Evolutionary conservation across 1,140 invertebrate genomes (phyloP).

Genomic region (Nylanderia fulva): DNA sequence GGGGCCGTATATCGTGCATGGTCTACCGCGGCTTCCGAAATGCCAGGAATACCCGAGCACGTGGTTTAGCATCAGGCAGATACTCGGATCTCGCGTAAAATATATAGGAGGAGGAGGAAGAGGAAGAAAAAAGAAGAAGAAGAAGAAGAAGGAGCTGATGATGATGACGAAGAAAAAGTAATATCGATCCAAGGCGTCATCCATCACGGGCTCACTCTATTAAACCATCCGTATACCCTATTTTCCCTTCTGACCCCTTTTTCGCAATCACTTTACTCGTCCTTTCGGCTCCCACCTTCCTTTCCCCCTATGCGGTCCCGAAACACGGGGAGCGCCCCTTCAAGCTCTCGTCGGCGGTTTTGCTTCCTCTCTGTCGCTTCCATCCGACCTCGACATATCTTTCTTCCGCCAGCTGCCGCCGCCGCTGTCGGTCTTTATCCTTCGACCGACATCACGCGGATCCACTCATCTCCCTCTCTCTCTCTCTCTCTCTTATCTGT

Average conservation of each 20-base stretch:
- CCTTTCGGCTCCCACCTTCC: constrained; percentile 30
- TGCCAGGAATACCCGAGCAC: constrained; percentile 64
- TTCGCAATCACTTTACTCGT: constrained; percentile 77
- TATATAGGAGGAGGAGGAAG: no score
- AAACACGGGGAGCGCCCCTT: not conserved
- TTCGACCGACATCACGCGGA: constrained; percentile 33
- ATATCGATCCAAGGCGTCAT: constrained; percentile 78
- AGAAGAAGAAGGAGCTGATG: no score
- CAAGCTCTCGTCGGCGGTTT: not conserved
- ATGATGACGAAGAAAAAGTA: constrained; percentile 65
- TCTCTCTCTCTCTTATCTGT: not conserved
- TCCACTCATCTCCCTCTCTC: constrained; percentile 2
- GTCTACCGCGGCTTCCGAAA: constrained; percentile 65
- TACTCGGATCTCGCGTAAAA: constrained; percentile 41
- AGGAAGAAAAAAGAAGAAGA: no score
- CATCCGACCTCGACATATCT: constrained; percentile 26
- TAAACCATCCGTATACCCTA: constrained; percentile 75
- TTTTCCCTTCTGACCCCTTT: constrained; percentile 77
- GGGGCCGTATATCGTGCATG: constrained; percentile 50
- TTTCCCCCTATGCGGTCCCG: not conserved
- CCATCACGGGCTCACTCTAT: constrained; percentile 80
- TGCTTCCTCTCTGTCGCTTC: constrained; percentile 14
- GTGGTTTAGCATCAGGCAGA: constrained; percentile 48
- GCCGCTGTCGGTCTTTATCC: constrained; percentile 35
- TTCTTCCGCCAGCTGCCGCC: not conserved